phyloP scores from a whole-genome alignment of 2,113 vertebrate genomes.

The Laticauda laticaudata region DNA sequence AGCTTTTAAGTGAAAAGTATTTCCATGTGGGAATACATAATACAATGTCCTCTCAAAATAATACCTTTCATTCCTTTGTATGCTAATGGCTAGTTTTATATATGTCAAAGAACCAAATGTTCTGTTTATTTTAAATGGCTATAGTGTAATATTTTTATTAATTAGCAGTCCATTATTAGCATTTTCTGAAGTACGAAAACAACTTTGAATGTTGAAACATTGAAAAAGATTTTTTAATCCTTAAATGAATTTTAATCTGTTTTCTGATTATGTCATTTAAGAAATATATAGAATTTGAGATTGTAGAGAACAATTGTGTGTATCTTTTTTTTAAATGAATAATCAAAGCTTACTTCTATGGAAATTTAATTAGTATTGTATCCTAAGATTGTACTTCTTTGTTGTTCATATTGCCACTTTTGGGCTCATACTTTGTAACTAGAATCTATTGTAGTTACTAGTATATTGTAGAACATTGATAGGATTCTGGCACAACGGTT shows the following conservation, averaged over 20 bases:
- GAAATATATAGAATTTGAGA: background rate
- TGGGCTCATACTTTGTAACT: background rate
- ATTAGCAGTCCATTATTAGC: background rate
- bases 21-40: background rate
- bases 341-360: background rate
- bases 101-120: background rate
- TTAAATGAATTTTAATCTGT: background rate
- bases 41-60: background rate
- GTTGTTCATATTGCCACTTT: background rate
- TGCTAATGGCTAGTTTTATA: background rate
- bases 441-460: background rate
- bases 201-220: background rate
- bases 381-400: background rate
- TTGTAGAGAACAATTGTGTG: background rate
- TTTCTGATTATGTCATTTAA: background rate
- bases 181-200: background rate
- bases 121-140: background rate
- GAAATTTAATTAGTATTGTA: background rate
- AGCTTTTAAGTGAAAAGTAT: background rate
- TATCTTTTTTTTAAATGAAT: background rate
- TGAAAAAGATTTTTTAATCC: background rate
- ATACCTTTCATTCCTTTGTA: background rate
- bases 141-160: conserved; percentile 1
- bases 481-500: background rate
- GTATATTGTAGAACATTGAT: background rate